Conservation (phyloP, 2,888 invertebrate species). For the Xestobium rufovillosum region DNA sequence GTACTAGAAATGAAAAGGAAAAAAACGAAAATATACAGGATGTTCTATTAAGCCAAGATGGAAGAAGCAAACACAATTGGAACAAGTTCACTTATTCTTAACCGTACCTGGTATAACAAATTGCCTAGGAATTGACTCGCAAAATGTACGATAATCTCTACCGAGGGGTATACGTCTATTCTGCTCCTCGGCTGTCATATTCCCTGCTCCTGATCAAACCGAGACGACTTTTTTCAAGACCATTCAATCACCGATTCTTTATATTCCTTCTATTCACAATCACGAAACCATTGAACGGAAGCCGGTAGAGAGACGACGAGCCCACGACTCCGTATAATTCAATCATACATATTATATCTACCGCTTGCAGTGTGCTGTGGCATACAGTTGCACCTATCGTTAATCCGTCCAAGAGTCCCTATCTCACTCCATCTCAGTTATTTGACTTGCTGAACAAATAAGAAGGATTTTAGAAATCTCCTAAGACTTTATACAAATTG, state of each 20-base stretch:
- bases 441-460: too few relatives aligned
- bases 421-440: too few relatives aligned
- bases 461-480: too few relatives aligned
- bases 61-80: too few relatives aligned
- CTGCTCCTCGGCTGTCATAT: conserved; percentile 26
- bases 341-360: conserved; percentile 20
- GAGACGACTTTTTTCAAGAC: conserved; percentile 31
- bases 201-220: conserved; percentile 27
- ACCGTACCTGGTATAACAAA: too few relatives aligned
- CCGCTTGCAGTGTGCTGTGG: too few relatives aligned
- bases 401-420: conserved; percentile 23
- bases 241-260: conserved; percentile 32
- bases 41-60: too few relatives aligned
- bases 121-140: conserved; percentile 10
- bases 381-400: conserved; percentile 18
- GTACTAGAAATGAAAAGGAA: too few relatives aligned
- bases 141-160: conserved; percentile 11
- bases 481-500: too few relatives aligned
- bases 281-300: conserved; percentile 22
- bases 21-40: too few relatives aligned
- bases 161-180: too few relatives aligned
- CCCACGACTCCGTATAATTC: conserved; percentile 25
- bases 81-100: too few relatives aligned
- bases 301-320: conserved; percentile 25
- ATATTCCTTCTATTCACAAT: conserved; percentile 32